Conservation (phyloP, 2,797 vertebrate species). For the Eremophila alpestris region DNA sequence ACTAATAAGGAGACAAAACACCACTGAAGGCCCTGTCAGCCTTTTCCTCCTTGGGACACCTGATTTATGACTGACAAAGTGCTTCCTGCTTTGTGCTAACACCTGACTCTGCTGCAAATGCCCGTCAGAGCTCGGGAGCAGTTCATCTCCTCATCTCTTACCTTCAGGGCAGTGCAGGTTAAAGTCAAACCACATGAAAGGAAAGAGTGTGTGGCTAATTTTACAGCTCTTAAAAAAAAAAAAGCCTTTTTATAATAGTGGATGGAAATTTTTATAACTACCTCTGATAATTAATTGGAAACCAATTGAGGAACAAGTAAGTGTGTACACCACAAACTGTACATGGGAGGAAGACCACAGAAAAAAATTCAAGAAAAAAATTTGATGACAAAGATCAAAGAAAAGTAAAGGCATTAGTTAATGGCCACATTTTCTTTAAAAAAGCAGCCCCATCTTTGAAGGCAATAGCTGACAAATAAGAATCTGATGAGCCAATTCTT, state of each 20-base stretch:
- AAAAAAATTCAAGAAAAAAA: background rate
- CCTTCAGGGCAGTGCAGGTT: conserved; percentile 49
- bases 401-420: conserved; percentile 21
- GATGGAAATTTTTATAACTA: background rate
- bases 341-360: background rate
- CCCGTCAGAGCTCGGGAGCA: background rate
- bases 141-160: conserved; percentile 60
- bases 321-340: background rate
- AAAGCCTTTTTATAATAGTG: background rate
- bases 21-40: background rate
- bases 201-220: conserved; percentile 4
- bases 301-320: conserved; percentile 55
- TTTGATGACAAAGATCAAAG: conserved; percentile 62
- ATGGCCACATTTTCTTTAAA: conserved; percentile 19
- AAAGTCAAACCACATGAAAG: conserved; percentile 72
- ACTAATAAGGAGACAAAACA: conserved; percentile 29
- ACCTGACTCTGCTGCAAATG: background rate
- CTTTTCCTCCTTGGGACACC: conserved; percentile 26
- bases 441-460: conserved; percentile 34
- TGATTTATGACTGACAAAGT: conserved; percentile 75
- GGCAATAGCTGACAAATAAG: conserved; percentile 69
- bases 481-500: background rate
- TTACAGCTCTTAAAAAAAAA: conserved; percentile 31
- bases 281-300: conserved; percentile 48
- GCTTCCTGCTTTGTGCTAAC: conserved; percentile 67